These are phyloP conservation scores for Hyperoplus immaculatus DNA, from an alignment of 2,797 vertebrate species.

Conservation along the genomic window DNA sequence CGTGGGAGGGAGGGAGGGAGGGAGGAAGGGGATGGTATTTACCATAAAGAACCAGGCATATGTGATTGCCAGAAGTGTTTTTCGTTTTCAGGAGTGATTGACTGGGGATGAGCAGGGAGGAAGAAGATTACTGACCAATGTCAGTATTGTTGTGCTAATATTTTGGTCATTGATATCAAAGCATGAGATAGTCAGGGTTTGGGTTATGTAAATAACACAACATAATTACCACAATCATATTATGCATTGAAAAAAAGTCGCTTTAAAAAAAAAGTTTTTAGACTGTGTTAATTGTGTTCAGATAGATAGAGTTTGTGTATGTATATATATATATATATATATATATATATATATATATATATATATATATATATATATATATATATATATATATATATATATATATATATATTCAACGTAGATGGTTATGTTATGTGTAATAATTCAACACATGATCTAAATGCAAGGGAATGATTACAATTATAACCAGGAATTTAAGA, in stretches of 20 bases:
- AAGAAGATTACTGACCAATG: background rate
- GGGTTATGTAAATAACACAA: slow-evolving; percentile 1
- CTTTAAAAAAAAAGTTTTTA: too few species aligned
- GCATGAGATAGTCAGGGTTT: background rate
- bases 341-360: too few species aligned
- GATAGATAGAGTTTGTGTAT: background rate
- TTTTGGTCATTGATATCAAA: background rate
- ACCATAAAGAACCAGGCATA: slow-evolving; percentile 32
- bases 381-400: too few species aligned
- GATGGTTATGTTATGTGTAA: background rate
- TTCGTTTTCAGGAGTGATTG: background rate
- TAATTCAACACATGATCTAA: background rate
- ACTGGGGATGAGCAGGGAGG: background rate
- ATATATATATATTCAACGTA: too few species aligned
- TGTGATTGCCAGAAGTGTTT: slow-evolving; percentile 5
- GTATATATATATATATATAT: too few species aligned
- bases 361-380: too few species aligned
- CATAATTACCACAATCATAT: background rate
- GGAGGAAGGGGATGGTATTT: slow-evolving; percentile 53
- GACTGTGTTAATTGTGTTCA: background rate
- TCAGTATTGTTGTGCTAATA: background rate
- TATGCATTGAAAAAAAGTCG: background rate
- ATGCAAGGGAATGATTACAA: background rate
- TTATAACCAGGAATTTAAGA: background rate
- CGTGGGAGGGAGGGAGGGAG: slow-evolving; percentile 14